phyloP scores from a whole-genome alignment of 2,888 invertebrate species.

The Macrosiphum euphorbiae region DNA sequence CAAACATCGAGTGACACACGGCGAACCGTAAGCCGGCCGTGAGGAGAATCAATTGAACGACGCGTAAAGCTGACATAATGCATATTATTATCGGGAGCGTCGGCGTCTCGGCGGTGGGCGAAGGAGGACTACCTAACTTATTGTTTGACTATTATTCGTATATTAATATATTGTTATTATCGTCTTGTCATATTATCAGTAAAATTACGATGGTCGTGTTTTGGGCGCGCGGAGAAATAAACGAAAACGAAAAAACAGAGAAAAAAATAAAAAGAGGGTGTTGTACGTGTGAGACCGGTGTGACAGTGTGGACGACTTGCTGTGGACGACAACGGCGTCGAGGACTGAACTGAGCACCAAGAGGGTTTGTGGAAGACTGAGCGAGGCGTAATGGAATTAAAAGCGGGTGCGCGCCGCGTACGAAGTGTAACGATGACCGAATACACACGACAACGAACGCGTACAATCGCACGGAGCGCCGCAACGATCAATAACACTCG shows the following conservation, averaged over 20 bases:
- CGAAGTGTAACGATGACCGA: constrained; percentile 5
- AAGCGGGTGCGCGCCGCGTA: constrained; percentile 42
- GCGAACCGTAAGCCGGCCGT: background rate
- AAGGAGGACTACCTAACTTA: background rate
- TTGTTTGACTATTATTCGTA: background rate
- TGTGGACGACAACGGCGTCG: background rate
- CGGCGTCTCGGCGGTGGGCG: background rate
- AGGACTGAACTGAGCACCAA: background rate
- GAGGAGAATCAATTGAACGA: background rate
- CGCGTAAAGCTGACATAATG: constrained; percentile 32
- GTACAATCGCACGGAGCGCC: constrained; percentile 42
- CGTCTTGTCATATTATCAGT: background rate
- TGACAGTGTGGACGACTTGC: background rate
- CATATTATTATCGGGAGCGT: constrained; percentile 31
- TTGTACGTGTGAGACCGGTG: background rate
- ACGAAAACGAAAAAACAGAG: background rate
- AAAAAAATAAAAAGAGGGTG: background rate
- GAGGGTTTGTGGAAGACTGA: constrained; percentile 61
- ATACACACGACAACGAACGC: constrained; percentile 14
- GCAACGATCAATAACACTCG: constrained; percentile 55
- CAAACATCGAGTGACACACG: background rate
- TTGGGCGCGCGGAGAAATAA: background rate
- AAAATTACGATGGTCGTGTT: background rate
- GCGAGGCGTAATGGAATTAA: constrained; percentile 56
- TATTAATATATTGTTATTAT: background rate